These are phyloP conservation scores for Eleutherodactylus coqui DNA, from an alignment of 2,797 vertebrate species.

Conservation along the genomic window DNA sequence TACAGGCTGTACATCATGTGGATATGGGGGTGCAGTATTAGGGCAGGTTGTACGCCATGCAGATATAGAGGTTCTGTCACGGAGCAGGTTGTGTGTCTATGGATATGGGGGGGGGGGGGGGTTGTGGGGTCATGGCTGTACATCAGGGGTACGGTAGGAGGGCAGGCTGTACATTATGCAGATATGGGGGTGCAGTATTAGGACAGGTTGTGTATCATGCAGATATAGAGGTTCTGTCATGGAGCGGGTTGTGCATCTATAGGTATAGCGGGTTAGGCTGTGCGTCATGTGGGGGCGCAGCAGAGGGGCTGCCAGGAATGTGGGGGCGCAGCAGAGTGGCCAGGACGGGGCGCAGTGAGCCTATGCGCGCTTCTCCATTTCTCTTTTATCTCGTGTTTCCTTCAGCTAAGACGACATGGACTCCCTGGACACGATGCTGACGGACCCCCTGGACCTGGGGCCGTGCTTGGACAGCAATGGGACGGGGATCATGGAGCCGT, in stretches of 20 bases:
- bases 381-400: not conserved
- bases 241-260: no score
- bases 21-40: no score
- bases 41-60: no score
- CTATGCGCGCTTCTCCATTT: not conserved
- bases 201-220: not conserved
- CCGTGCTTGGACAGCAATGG: slow-evolving; percentile 76
- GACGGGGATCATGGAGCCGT: slow-evolving; percentile 90
- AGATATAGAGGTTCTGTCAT: not conserved
- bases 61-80: no score
- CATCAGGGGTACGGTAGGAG: not conserved
- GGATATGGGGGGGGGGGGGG: no score
- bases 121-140: no score
- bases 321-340: not conserved
- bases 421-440: slow-evolving; percentile 89
- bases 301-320: not conserved
- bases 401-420: slow-evolving; percentile 79
- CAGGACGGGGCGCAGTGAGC: no score
- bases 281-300: not conserved
- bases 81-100: no score
- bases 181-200: not conserved
- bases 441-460: slow-evolving; percentile 87
- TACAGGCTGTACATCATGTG: not conserved
- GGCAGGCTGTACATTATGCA: not conserved
- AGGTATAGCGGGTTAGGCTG: no score